Evolutionary conservation across 2,888 invertebrate species (phyloP), one percentile per base, ranked within the genome.

Genomic region (Synanthedon formicaeformis): DNA sequence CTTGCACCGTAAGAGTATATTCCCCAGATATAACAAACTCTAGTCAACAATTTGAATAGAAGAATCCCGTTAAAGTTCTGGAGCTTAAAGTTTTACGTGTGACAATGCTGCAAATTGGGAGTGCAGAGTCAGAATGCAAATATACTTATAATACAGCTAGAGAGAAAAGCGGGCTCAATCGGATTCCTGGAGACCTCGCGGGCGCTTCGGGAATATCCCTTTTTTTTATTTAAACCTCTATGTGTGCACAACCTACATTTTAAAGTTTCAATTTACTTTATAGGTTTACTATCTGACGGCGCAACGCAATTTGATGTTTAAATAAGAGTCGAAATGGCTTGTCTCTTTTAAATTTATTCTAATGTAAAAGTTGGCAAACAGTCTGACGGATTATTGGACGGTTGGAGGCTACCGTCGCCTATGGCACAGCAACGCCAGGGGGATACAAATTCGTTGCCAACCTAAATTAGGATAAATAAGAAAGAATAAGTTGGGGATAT

Each of bases 111-210:
- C 68, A 67, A 71, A 74, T 74, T 73, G 64, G 60, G 59, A 67
- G 64, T 67, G 72, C 68, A 63, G 62, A 66, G 68, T 69, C 70
- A 71, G 69, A 69, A 67, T 65, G 70, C 71, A 73, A 73, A 75
- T 67, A 71, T 60, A 34, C 34, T 34, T 34, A 34, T 34, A 34
- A 34, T 34, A 59, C 64, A 57, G 64, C 18, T 34, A 41, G n/a
- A 18, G 51, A 61, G 63, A 63, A 56, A 58, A 61, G 63, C 58
- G 64, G 63, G 64, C 67, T 68, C 65, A 72, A 69, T 69, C 68
- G 69, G 58, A 62, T 59, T 57, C 60, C 51, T 52, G 54, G 51
- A 49, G 49, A 50, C 50, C 57, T 48, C 49, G 54, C 23, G 54
- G 54, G 41, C 56, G 50, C 54, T 10, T 49, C 50, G 48, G 41